Base-by-base conservation (phyloP, 2,888 invertebrate genomes). In the Escarpia spicata region DNA sequence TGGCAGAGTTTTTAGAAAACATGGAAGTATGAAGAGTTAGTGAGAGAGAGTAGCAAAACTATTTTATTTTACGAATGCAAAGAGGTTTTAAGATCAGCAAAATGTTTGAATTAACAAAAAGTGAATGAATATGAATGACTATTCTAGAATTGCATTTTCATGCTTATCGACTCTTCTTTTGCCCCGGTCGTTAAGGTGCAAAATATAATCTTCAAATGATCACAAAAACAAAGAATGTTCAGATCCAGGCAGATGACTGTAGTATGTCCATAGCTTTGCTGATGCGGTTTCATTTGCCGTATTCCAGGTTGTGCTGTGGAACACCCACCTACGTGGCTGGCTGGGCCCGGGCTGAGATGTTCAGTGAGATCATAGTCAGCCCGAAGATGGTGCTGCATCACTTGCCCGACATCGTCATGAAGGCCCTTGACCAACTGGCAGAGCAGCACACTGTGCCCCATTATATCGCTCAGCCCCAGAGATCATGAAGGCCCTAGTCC, bases 381-480 rank as follows among this genome's bases (percentile, higher is more conserved):
- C 98, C 98, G 9, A 97, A 98, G 92, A 98, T 98, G 98, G 96
- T 98, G 6, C 97, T 98, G 0, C 98, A 99, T 96, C 98, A 99
- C 96, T 97, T 98, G 92, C 98, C 98, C 0, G 98, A 98, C 95
- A 98, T 98, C 95, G 97, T 98, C 37, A 97, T 97, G 94, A 97
- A 97, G 94, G 98, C 98, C 43, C 96, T 98, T 92, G 97, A 97
- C 37, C 95, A 95, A 93, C 95, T 96, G 6, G 92, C 94, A 4
- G 93, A 95, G 43, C n/a, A 45, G 3, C 91, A 91, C 58, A 45
- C 19, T 75, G 75, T 75, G 75, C 75, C 75, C n/a, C 75, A 75
- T 75, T 75, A 75, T 26, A 75, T 75, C n/a, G 75, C 75, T 6
- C 19, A n/a, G 75, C 75, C 75, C n/a, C 75, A 75, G 26, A 75